Evolutionary conservation across 2,797 vertebrate genomes (phyloP), one percentile per base, ranked within the genome.

Genomic region (Epinephelus awoara): DNA sequence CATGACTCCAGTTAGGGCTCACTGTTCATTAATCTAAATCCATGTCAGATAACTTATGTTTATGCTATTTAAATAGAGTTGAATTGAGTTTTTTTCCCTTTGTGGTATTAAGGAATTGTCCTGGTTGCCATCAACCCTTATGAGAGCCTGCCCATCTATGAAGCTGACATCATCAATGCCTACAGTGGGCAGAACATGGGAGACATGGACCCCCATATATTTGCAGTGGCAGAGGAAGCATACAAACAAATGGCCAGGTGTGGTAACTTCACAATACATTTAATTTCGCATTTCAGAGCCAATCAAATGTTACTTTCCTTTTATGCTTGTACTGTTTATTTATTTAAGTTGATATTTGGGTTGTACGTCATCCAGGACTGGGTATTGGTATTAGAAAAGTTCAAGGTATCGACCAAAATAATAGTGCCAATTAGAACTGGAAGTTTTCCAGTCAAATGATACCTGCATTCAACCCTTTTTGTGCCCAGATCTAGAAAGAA

Each of bases 151-250:
- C 97, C 97, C 18, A 99, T 99, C 93, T 99, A 99, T 95, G 97
- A 98, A 18, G 90, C 96, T 54, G 98, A 98, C 81, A 98, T 99
- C 94, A 99, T 99, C 93, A 95, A 95, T 84, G 98, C 98, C 0
- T 99, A 99, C 88, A 97, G 96, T 49, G 98, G 97, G 70, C 97
- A 99, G 92, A 98, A 99, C 70, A 98, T 97, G 97, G 97, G 97
- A 14, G 98, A 99, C 83, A 98, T 99, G 97, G 98, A 99, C 84
- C 98, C 98, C 10, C 98, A 99, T 87, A 99, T 99, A 91, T 99
- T 99, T 86, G 98, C 98, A 0, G 98, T 99, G 61, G 97, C 97
- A 71, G 98, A 99, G 81, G 98, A 99, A 88, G 98, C 98, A 0
- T 99, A 97, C 78, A 99, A 97, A 86, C 97, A 99, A 91, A 99